Conservation (phyloP, 2,888 invertebrate genomes). For the Darwinula stevensoni region DNA sequence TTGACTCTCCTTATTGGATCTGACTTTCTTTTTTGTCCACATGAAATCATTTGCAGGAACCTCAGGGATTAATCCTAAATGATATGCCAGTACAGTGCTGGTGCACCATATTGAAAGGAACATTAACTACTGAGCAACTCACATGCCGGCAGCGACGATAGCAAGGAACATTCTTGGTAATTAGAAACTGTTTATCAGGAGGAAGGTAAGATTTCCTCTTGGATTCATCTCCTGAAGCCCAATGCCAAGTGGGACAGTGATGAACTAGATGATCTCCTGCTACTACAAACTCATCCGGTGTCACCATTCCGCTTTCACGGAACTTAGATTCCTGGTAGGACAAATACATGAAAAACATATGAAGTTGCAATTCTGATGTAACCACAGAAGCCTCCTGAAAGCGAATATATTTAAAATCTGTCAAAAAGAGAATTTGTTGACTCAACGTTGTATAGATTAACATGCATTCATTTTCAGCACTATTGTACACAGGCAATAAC, state of each 20-base stretch:
- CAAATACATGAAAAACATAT: slow-evolving; percentile 6
- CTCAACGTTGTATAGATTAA: too few species aligned
- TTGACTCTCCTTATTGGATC: too few species aligned
- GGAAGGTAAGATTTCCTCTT: slow-evolving; percentile 69
- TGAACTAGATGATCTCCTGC: slow-evolving; percentile 96
- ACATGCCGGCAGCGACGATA: slow-evolving; percentile 75
- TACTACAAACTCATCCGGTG: slow-evolving; percentile 96
- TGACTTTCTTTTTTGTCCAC: too few species aligned
- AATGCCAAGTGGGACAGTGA: slow-evolving; percentile 98
- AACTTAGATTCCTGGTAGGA: slow-evolving; percentile 64
- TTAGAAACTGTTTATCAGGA: slow-evolving; percentile 77
- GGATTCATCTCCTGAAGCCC: slow-evolving; percentile 61
- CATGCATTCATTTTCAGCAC: too few species aligned
- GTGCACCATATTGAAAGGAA: slow-evolving; percentile 10
- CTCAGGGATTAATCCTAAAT: too few species aligned
- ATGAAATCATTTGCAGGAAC: too few species aligned
- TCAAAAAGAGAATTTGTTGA: too few species aligned
- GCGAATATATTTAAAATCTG: slow-evolving; percentile 3
- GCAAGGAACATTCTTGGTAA: slow-evolving; percentile 91
- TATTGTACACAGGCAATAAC: too few species aligned
- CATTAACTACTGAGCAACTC: slow-evolving; percentile 7
- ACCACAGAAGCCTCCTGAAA: too few species aligned
- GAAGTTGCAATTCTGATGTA: too few species aligned
- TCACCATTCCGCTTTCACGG: slow-evolving; percentile 83
- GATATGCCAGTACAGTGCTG: too few species aligned